Percentiles rank a stretch among this genome's conserved stretches.
These are phyloP conservation scores for Eubasilissa regina DNA, from an alignment of 1,140 invertebrate species.

Conservation along the genomic window DNA sequence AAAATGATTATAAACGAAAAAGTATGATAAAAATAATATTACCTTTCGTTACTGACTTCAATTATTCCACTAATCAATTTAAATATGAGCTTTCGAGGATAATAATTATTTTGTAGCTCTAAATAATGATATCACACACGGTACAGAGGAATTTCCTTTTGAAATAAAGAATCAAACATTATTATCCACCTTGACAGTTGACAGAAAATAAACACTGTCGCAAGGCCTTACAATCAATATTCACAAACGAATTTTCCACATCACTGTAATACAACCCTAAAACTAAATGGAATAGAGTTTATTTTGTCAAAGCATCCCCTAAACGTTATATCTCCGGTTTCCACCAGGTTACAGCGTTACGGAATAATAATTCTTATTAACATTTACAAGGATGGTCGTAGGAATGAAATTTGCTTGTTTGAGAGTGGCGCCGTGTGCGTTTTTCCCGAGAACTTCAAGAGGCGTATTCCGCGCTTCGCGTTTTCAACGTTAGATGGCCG, in stretches of 20 bases:
- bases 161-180: no score
- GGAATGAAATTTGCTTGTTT: constrained; percentile 28
- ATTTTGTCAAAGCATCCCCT: constrained; percentile 1
- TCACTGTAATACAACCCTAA: constrained; percentile 12
- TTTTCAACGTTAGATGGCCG: constrained; percentile 37
- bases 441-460: background rate
- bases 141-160: no score
- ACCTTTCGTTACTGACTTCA: no score
- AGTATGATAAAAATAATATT: no score
- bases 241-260: background rate
- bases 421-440: constrained; percentile 15
- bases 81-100: no score
- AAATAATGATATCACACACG: no score
- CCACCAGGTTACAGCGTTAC: background rate
- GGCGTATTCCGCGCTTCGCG: constrained; percentile 20
- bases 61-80: no score
- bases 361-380: constrained; percentile 3
- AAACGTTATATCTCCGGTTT: background rate
- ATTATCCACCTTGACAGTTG: constrained; percentile 18
- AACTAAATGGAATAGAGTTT: constrained; percentile 2
- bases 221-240: constrained; percentile 29
- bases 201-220: constrained; percentile 31
- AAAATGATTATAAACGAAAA: no score
- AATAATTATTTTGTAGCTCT: no score
- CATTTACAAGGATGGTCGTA: no score